Evolutionary conservation across 2,797 vertebrate species (phyloP).

Genomic region (Zenarchopterus dispar): DNA sequence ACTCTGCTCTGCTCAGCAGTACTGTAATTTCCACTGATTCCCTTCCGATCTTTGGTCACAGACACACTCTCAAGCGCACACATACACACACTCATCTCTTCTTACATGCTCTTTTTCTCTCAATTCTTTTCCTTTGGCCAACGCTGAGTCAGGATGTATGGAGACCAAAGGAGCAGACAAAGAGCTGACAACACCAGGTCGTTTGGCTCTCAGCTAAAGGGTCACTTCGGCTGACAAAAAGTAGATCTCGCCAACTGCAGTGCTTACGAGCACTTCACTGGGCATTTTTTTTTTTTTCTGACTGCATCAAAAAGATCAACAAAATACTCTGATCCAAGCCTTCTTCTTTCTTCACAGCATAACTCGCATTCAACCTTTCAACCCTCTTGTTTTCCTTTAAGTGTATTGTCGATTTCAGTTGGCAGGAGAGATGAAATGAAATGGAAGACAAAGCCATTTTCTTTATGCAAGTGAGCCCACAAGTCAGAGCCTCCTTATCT

Average conservation of each 20-base stretch:
- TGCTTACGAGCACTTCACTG: conserved; percentile 17
- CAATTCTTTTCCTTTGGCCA: conserved; percentile 43
- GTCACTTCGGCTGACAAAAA: conserved; percentile 47
- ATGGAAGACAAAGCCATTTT: conserved; percentile 23
- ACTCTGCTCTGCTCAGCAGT: conserved; percentile 63
- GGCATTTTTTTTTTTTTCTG: conserved; percentile 19
- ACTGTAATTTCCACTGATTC: conserved; percentile 60
- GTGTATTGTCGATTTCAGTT: not conserved
- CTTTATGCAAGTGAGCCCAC: conserved; percentile 6
- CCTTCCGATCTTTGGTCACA: conserved; percentile 29
- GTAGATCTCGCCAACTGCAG: not conserved
- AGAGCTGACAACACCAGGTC: conserved; percentile 71
- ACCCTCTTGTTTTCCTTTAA: not conserved
- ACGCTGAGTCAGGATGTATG: conserved; percentile 64
- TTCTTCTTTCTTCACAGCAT: not conserved
- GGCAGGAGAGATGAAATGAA: not conserved
- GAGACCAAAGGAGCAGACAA: conserved; percentile 64
- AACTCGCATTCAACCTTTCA: conserved; percentile 9
- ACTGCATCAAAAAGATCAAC: conserved; percentile 18
- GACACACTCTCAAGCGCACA: not conserved
- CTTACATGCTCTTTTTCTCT: conserved; percentile 1
- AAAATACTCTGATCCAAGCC: not conserved
- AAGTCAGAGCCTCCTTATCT: conserved; percentile 59
- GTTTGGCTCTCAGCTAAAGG: conserved; percentile 45
- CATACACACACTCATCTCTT: no score